Conservation (phyloP, 1,140 invertebrate genomes). For the Bombus sylvicola region DNA sequence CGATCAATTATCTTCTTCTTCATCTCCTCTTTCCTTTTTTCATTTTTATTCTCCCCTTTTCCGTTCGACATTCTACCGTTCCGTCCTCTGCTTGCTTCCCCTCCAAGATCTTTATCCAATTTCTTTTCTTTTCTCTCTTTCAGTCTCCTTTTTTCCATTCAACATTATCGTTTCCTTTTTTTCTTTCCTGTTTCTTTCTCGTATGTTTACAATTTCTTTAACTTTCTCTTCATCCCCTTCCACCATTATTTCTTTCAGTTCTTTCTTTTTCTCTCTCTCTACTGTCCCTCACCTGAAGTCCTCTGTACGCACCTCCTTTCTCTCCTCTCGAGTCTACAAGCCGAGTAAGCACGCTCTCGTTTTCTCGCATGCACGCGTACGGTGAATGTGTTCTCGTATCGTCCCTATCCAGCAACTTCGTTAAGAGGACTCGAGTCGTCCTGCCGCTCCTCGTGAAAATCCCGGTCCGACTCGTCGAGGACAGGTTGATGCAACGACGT, state of each 20-base stretch:
- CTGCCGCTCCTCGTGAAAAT: conserved; percentile 60
- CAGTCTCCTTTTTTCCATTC: not conserved
- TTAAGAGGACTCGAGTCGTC: conserved; percentile 66
- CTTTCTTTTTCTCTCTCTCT: conserved; percentile 11
- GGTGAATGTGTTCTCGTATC: conserved; percentile 31
- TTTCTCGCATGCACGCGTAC: conserved; percentile 50
- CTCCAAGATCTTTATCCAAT: not conserved
- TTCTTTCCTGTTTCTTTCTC: not conserved
- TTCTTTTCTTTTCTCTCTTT: not conserved
- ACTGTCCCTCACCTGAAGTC: conserved; percentile 1
- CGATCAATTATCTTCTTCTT: not conserved
- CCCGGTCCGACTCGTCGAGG: conserved; percentile 31
- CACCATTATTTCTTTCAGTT: conserved; percentile 27
- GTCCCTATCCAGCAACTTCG: conserved; percentile 61
- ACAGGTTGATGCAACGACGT: conserved; percentile 33
- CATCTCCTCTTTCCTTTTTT: not conserved
- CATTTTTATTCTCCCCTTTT: not conserved
- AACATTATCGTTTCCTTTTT: not conserved
- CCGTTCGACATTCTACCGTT: no score
- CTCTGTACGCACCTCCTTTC: conserved; percentile 17
- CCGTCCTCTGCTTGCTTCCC: not conserved
- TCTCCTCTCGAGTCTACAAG: conserved; percentile 41
- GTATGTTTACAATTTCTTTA: conserved; percentile 14
- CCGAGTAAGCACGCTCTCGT: conserved; percentile 61
- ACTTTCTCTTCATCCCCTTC: not conserved